Conservation (phyloP, 2,888 invertebrate genomes). For the Trypoxylon attenuatum region DNA sequence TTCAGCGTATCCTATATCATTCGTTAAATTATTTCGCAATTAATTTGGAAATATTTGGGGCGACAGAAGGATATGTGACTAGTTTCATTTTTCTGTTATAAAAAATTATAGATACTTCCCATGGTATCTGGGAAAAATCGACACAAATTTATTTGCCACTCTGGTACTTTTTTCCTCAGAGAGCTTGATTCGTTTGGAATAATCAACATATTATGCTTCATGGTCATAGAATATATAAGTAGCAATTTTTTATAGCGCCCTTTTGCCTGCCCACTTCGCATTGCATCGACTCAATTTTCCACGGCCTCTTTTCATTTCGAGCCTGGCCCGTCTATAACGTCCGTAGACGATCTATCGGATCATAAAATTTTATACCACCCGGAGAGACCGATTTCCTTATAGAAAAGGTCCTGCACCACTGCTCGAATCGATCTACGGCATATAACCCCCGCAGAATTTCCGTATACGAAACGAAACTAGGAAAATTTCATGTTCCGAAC, state of each 20-base stretch:
- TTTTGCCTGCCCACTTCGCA: not conserved
- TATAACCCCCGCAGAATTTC: slow-evolving; percentile 32
- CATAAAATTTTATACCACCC: slow-evolving; percentile 51
- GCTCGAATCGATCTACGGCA: slow-evolving; percentile 8
- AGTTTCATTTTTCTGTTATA: too few species aligned
- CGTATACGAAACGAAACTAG: slow-evolving; percentile 23
- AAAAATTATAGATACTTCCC: too few species aligned
- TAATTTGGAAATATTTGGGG: too few species aligned
- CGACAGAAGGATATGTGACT: too few species aligned
- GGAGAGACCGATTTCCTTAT: slow-evolving; percentile 34
- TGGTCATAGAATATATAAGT: not conserved
- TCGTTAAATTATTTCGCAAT: too few species aligned
- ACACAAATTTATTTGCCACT: too few species aligned
- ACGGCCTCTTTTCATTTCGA: not conserved
- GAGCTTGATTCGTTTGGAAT: too few species aligned
- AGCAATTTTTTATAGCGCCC: not conserved
- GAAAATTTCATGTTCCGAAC: slow-evolving; percentile 20
- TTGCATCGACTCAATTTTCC: not conserved
- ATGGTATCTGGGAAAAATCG: too few species aligned
- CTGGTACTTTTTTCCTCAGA: too few species aligned
- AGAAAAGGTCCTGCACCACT: slow-evolving; percentile 4
- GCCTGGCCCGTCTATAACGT: slow-evolving; percentile 9
- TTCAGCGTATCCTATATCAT: too few species aligned
- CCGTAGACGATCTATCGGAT: slow-evolving; percentile 26
- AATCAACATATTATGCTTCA: too few species aligned